phyloP scores from a whole-genome alignment of 2,113 vertebrate genomes.

The Danio rerio region GRCz12tu NC_133191.1:35008501-35009000 shows the following conservation, averaged over 20 bases:
- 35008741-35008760: neutral
- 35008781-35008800: constrained; percentile 30
- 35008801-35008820: constrained; percentile 20
- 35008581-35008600: constrained; percentile 54
- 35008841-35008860: constrained; percentile 17
- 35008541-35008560: constrained; percentile 47
- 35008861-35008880: neutral
- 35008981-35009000: constrained; percentile 1
- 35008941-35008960: constrained; percentile 17
- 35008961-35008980: neutral
- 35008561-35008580: constrained; percentile 48
- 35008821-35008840: constrained; percentile 24
- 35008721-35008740: constrained; percentile 28
- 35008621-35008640: constrained; percentile 39
- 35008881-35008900: constrained; percentile 30
- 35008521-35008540: constrained; percentile 66
- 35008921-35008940: constrained; percentile 20
- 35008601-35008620: constrained; percentile 47
- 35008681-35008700: constrained; percentile 34
- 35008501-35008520: constrained; percentile 46
- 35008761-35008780: constrained; percentile 3
- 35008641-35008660: constrained; percentile 41
- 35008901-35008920: constrained; percentile 5
- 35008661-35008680: constrained; percentile 24
- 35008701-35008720: constrained; percentile 19